Conservation (phyloP, 2,888 invertebrate species). For the Sacculina carcini region DNA sequence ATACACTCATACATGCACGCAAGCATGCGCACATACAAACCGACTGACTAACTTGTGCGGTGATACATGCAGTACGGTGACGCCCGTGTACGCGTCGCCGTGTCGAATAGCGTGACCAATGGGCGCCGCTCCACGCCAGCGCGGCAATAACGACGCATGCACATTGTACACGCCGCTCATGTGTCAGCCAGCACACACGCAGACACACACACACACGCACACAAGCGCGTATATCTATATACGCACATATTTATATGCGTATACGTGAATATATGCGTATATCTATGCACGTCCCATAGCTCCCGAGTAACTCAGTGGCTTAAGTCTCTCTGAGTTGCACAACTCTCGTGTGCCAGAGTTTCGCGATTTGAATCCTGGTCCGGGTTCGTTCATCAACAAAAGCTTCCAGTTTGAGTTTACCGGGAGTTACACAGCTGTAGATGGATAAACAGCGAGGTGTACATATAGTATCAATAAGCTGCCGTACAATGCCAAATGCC, state of each 20-base stretch:
- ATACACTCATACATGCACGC: background rate
- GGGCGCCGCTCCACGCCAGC: constrained; percentile 25
- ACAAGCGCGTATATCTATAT: background rate
- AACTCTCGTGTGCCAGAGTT: no score
- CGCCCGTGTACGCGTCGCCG: constrained; percentile 21
- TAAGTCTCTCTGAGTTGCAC: no score
- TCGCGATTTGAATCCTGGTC: no score
- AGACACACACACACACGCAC: no score
- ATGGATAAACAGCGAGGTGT: no score
- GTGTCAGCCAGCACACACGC: no score
- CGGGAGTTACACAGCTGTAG: no score
- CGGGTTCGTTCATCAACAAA: no score
- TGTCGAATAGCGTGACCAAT: constrained; percentile 22
- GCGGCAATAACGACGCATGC: constrained; percentile 24
- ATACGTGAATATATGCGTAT: background rate
- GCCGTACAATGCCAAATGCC: no score
- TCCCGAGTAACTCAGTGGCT: no score
- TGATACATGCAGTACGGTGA: constrained; percentile 21
- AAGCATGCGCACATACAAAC: background rate
- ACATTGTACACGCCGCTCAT: constrained; percentile 23
- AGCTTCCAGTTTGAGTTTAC: no score
- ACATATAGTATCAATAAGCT: no score
- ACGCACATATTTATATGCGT: constrained; percentile 4
- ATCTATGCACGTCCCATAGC: background rate
- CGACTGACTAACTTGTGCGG: constrained; percentile 10